Base-by-base conservation (phyloP, 2,113 vertebrate genomes). In the Nesogale talazaci region DNA sequence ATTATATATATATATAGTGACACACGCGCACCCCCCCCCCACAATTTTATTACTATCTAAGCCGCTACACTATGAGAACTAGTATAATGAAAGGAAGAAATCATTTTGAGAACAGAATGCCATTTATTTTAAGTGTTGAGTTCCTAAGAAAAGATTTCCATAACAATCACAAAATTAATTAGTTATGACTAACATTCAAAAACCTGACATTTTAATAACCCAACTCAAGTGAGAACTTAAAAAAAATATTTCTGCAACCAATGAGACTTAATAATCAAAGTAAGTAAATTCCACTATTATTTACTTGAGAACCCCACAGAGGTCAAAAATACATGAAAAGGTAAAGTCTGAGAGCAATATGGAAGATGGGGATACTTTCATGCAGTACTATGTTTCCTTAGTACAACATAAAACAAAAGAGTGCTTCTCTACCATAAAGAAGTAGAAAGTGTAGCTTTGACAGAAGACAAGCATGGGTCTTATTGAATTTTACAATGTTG, bases 71-170 rank as follows among this genome's bases (percentile, higher is more conserved):
- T 29, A 65, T 65, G 89, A 94, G 86, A 70, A 88, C 40, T 76
- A 22, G n/a, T 27, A 46, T 10, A 23, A 27, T 57, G 70, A 6
- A 78, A 38, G 12, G 12, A 80, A 84, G 17, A 79, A 61, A 22
- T 61, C 11, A 80, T 67, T 75, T 79, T 31, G 86, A 94, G 86
- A 74, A 1, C 25, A 59, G 20, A 65, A 69, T 82, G 59, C 1
- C 3, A 78, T 38, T 88, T 92, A 83, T 27, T 93, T 15, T 46
- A 84, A 31, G 29, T 72, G 20, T 91, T 6, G 36, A 76, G 22
- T 7, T 86, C 83, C 27, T 88, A 11, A 90, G 40, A 70, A 69
- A 93, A 78, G 56, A 84, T 5, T 57, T 27, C 42, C 29, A 93
- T 88, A 86, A 77, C 6, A 1, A 69, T 42, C 23, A 82, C 15